These are phyloP conservation scores for Pachyseris speciosa DNA, from an alignment of 64 coral and sea anemone species.

Conservation along the genomic window DNA sequence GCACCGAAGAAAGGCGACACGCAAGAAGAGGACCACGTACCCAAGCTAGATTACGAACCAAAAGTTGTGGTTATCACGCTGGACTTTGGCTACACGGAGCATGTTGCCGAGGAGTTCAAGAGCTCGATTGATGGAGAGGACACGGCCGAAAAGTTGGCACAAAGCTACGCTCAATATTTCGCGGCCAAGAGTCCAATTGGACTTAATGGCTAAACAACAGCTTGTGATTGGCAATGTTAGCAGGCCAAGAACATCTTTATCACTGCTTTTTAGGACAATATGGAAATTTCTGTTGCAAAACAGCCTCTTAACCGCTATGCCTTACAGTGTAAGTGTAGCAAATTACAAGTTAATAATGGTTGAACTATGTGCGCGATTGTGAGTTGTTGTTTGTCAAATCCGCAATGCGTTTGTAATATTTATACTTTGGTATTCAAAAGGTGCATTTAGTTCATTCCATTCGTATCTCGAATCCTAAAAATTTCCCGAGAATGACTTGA, in stretches of 20 bases:
- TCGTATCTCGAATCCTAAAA: not conserved
- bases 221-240: not conserved
- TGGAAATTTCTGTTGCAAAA: not conserved
- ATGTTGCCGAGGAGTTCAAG: constrained; percentile 38
- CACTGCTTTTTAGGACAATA: not conserved
- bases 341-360: not conserved
- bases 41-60: constrained; percentile 44
- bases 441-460: constrained; percentile 2
- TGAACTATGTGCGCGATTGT: not conserved
- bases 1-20: not conserved
- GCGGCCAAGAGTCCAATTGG: constrained; percentile 84
- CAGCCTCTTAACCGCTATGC: not conserved
- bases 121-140: constrained; percentile 52
- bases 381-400: not conserved
- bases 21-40: not conserved
- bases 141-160: constrained; percentile 60
- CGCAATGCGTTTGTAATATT: not conserved
- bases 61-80: constrained; percentile 76
- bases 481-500: not conserved
- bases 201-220: constrained; percentile 44
- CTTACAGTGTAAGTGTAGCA: not conserved
- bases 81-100: constrained; percentile 81
- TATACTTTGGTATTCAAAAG: not conserved
- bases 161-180: constrained; percentile 84
- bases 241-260: constrained; percentile 12